Evolutionary conservation across 2,113 vertebrate species (phyloP).

Genomic region (Notarius quadriscutis): DNA sequence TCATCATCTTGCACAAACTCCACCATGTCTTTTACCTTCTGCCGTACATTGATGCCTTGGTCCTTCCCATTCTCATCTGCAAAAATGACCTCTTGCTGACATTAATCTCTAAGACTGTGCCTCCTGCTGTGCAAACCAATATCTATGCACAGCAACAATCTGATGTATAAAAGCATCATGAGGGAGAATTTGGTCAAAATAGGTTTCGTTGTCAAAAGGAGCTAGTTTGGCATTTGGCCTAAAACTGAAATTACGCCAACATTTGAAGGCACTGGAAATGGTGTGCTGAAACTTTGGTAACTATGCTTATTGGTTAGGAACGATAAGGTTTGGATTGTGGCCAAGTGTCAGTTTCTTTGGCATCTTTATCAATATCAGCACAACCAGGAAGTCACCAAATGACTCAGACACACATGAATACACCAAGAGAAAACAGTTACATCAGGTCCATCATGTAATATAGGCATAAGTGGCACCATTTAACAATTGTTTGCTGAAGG

Average conservation of each 20-base stretch:
- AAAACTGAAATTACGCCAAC: constrained; percentile 3
- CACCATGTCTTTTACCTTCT: constrained; percentile 96
- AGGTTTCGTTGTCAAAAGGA: neutral
- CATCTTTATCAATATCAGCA: neutral
- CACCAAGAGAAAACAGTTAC: neutral
- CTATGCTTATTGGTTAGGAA: neutral
- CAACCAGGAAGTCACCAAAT: neutral
- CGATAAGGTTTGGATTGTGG: constrained; percentile 43
- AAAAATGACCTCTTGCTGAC: constrained; percentile 4
- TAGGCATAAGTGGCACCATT: too few species aligned
- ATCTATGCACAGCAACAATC: neutral
- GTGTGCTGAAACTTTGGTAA: neutral
- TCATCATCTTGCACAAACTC: constrained; percentile 98
- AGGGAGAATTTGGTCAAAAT: constrained; percentile 1
- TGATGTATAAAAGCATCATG: constrained; percentile 1
- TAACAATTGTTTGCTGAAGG: too few species aligned
- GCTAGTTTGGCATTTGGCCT: neutral
- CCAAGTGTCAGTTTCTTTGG: constrained; percentile 13
- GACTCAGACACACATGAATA: neutral
- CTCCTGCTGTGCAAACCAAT: constrained; percentile 13
- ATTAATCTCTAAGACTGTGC: neutral
- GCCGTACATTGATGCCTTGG: constrained; percentile 96
- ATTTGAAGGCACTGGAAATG: constrained; percentile 24
- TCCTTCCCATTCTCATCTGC: constrained; percentile 97
- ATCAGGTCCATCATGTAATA: neutral